These are phyloP conservation scores for Poecilia latipinna DNA, from an alignment of 2,113 vertebrate species.

Conservation along the genomic window DNA sequence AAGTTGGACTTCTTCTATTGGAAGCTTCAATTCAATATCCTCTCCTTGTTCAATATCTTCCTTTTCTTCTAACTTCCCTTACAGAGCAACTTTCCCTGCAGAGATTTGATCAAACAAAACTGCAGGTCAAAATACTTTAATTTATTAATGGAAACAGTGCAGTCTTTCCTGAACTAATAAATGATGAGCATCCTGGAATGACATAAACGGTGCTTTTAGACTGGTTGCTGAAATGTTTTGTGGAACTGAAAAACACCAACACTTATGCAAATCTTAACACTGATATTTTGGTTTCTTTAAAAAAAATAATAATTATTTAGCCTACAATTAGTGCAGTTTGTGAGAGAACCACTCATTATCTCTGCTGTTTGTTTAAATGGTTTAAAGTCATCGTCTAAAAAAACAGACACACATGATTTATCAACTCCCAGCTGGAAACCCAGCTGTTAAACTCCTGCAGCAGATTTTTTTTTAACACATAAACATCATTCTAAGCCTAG, in stretches of 20 bases:
- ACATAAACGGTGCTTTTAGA: neutral
- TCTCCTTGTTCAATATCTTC: slow-evolving; percentile 6
- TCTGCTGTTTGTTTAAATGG: neutral
- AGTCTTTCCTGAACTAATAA: slow-evolving; percentile 16
- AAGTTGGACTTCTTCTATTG: slow-evolving; percentile 2
- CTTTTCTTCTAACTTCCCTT: neutral
- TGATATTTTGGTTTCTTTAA: neutral
- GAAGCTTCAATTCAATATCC: slow-evolving; percentile 22
- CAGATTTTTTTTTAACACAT: slow-evolving; percentile 36
- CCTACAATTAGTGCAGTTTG: neutral
- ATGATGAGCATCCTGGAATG: slow-evolving; percentile 16
- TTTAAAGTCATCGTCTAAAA: slow-evolving; percentile 19
- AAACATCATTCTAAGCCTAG: neutral
- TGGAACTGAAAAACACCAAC: neutral
- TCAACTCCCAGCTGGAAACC: slow-evolving; percentile 8
- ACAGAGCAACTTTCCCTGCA: neutral
- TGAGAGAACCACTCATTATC: neutral
- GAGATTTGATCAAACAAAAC: slow-evolving; percentile 37
- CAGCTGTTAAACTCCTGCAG: slow-evolving; percentile 26
- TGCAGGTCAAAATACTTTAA: slow-evolving; percentile 23
- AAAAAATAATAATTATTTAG: neutral
- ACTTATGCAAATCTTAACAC: neutral
- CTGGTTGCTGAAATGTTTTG: neutral
- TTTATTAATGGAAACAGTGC: slow-evolving; percentile 29
- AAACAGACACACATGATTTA: slow-evolving; percentile 28